These are phyloP conservation scores for Rhizomys pruinosus DNA, from an alignment of 2,113 vertebrate species.

Conservation along the genomic window DNA sequence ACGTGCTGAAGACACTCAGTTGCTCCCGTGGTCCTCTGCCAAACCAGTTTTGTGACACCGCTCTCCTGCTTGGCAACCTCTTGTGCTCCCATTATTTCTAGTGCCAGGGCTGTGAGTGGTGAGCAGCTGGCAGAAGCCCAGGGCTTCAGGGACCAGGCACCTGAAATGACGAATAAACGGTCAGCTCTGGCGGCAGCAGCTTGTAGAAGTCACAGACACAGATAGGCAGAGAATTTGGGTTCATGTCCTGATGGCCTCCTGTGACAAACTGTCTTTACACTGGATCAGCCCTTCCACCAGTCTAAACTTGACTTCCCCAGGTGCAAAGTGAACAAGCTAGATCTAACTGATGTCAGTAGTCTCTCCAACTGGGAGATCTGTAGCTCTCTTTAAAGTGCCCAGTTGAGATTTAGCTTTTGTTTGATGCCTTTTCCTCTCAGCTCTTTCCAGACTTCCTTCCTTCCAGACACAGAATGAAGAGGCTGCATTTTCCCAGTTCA, in stretches of 20 bases:
- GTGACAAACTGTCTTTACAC: background rate
- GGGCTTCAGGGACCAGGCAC: background rate
- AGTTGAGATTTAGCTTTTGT: background rate
- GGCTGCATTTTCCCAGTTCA: background rate
- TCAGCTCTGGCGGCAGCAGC: slow-evolving; percentile 3
- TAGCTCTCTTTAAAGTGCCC: background rate
- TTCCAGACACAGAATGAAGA: background rate
- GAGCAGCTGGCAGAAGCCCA: slow-evolving; percentile 32
- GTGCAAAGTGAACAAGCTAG: background rate
- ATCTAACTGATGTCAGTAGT: background rate
- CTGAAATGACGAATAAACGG: slow-evolving; percentile 32
- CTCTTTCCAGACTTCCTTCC: background rate
- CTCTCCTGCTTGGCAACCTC: slow-evolving; percentile 26
- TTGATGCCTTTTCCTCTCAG: background rate
- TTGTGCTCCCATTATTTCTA: background rate
- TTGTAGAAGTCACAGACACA: background rate
- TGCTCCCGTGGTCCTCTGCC: slow-evolving; percentile 1
- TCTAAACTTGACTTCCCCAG: background rate
- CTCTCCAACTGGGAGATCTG: background rate
- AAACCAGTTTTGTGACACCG: background rate
- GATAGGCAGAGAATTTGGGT: background rate
- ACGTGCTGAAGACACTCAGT: slow-evolving; percentile 25
- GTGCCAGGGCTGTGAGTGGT: background rate
- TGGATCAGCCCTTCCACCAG: background rate
- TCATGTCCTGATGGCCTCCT: background rate